phyloP scores from a whole-genome alignment of 2,888 invertebrate species.

The Odontothrips loti region DNA sequence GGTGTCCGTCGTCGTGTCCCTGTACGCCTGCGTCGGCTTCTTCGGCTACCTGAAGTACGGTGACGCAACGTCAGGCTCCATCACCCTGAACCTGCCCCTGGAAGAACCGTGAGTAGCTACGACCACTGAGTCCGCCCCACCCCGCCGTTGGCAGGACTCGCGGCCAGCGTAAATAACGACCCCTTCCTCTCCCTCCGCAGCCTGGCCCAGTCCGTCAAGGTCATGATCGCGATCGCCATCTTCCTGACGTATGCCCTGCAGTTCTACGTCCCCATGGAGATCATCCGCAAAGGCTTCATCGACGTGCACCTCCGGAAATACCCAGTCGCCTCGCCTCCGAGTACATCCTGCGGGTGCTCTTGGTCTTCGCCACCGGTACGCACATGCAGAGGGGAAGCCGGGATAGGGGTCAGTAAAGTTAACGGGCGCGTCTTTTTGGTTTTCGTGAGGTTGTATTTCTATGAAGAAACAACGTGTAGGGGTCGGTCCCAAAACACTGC shows the following conservation, averaged over 20 bases:
- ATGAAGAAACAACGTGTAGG: too few relatives aligned
- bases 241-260: slow-evolving; percentile 94
- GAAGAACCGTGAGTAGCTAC: slow-evolving; percentile 63
- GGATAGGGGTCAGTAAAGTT: too few relatives aligned
- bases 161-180: neutral
- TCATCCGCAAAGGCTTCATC: slow-evolving; percentile 80
- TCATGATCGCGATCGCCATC: slow-evolving; percentile 83
- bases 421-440: too few relatives aligned
- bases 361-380: slow-evolving; percentile 59
- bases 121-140: too few relatives aligned
- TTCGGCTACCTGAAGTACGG: slow-evolving; percentile 91
- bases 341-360: slow-evolving; percentile 64
- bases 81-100: slow-evolving; percentile 82
- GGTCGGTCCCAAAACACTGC: too few relatives aligned
- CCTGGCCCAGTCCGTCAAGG: slow-evolving; percentile 72
- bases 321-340: slow-evolving; percentile 68
- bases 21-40: slow-evolving; percentile 87
- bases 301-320: slow-evolving; percentile 64
- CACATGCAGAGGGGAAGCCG: too few relatives aligned
- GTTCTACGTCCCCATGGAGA: slow-evolving; percentile 96
- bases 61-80: slow-evolving; percentile 65
- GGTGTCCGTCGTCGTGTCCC: slow-evolving; percentile 81
- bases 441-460: too few relatives aligned
- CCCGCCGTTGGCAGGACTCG: neutral
- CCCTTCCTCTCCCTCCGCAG: slow-evolving; percentile 48